phyloP scores from a whole-genome alignment of 1,140 invertebrate species.

The Lineus longissimus region DNA sequence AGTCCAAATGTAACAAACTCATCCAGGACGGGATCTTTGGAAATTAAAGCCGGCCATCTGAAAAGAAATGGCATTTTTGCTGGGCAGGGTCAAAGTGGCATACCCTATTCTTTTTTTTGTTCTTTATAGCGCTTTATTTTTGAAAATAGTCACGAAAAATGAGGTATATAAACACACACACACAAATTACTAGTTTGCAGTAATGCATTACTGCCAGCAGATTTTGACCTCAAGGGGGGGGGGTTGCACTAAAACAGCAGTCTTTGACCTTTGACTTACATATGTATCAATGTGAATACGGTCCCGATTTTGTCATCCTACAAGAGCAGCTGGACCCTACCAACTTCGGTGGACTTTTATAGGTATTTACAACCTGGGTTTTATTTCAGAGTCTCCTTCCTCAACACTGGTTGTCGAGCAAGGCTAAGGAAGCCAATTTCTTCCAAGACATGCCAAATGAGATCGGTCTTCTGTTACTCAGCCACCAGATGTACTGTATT shows the following conservation, averaged over 20 bases:
- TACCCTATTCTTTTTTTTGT: no score
- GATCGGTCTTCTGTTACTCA: not conserved
- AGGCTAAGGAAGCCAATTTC: not conserved
- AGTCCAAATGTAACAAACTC: slow-evolving; percentile 17
- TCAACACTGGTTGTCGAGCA: not conserved
- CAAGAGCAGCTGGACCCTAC: not conserved
- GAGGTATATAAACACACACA: no score
- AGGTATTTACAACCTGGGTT: not conserved
- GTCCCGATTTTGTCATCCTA: not conserved
- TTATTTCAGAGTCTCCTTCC: not conserved
- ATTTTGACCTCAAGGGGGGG: not conserved
- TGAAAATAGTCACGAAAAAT: no score
- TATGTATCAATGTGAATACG: not conserved
- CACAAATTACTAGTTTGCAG: not conserved
- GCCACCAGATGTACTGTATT: no score
- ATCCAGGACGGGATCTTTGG: slow-evolving; percentile 20
- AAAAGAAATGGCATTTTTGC: not conserved
- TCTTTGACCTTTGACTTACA: no score
- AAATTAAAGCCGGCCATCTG: slow-evolving; percentile 32
- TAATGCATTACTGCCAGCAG: not conserved
- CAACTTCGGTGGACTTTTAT: not conserved
- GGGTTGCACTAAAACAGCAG: no score
- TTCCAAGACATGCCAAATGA: not conserved
- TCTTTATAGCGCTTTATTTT: no score
- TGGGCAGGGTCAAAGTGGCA: no score